Evolutionary conservation across 2,797 vertebrate species (phyloP), one percentile per base, ranked within the genome.

Genomic region (Cynopterus sphinx): DNA sequence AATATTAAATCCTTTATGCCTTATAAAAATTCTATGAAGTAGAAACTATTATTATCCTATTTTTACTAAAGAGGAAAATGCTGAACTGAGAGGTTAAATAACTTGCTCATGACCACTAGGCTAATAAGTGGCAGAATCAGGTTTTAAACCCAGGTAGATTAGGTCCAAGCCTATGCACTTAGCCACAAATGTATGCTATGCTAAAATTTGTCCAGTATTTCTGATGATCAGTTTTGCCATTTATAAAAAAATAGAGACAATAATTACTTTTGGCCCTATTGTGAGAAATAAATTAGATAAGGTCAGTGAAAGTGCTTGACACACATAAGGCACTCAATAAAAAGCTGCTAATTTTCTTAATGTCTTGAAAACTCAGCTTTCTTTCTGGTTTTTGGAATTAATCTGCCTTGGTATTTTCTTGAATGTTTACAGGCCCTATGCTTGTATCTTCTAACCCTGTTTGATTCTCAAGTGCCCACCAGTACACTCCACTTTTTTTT

Each of bases 41-140:
- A 85, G 31, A 15, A 43, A 33, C 9, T 75, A 49, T 84, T 81
- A 61, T 41, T 51, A 77, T 11, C n/a, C 81, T 75, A 55, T 90
- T 81, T 87, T 89, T 73, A 67, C 33, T 61, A 33, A 82, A 83
- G 59, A 81, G 51, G 78, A 82, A 93, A 78, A n/a, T 83, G 61
- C 75, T 75, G 43, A 90, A 43, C 43, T 91, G n/a, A 70, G 36
- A 68, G 21, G 28, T 88, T 36, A 81, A 95, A 19, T 68, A 55
- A 39, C 33, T 71, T 95, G 55, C 19, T 55, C 28, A 78, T 85
- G 65, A 28, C 31, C 55, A 87, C 43, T 59, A 16, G 81, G 79
- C 53, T 93, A 84, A 17, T 59, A 85, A 86, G 39, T 53, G 65
- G 22, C 49, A 92, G 74, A 68, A 13, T 19, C 53, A 73, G 43